A percentile compares a stretch with the other conserved stretches of the same genome.
Evolutionary conservation across 2,113 vertebrate species (phyloP).

Genomic region (Cnemophilus loriae): DNA sequence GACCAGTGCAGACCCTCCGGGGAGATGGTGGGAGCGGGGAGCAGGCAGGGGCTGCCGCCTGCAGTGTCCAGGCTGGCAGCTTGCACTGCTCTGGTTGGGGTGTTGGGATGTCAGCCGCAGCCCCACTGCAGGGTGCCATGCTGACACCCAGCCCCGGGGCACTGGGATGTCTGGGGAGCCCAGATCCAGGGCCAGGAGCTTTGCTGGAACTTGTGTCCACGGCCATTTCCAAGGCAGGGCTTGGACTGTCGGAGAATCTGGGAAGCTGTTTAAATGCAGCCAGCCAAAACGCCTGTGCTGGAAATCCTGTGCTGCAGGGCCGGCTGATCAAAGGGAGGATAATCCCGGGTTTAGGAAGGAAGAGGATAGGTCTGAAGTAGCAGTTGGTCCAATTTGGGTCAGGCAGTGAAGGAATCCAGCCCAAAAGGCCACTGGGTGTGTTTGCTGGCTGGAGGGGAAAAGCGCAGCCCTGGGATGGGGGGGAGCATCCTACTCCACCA

Average conservation of each 20-base stretch:
- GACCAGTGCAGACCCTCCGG: background rate
- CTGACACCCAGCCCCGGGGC: background rate
- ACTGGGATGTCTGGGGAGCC: background rate
- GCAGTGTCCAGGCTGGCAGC: background rate
- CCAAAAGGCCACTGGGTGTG: background rate
- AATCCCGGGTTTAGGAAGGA: conserved; percentile 56
- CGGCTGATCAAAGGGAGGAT: conserved; percentile 63
- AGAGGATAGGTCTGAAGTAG: conserved; percentile 55
- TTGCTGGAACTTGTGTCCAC: background rate
- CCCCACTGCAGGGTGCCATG: background rate
- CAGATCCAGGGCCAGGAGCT: background rate
- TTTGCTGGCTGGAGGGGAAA: background rate
- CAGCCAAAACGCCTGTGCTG: conserved; percentile 48
- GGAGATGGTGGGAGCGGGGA: background rate
- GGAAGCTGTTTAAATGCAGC: conserved; percentile 55
- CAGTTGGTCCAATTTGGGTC: conserved; percentile 64
- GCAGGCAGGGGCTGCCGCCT: background rate
- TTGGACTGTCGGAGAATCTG: background rate
- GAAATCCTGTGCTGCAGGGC: conserved; percentile 57
- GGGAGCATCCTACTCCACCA: background rate
- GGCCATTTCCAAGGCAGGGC: background rate
- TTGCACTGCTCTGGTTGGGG: background rate
- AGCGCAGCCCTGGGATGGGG: accelerated
- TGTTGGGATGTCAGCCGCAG: background rate
- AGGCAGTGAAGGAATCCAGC: conserved; percentile 39